phyloP scores from a whole-genome alignment of 1,140 invertebrate genomes.

The Formica exsecta region DNA sequence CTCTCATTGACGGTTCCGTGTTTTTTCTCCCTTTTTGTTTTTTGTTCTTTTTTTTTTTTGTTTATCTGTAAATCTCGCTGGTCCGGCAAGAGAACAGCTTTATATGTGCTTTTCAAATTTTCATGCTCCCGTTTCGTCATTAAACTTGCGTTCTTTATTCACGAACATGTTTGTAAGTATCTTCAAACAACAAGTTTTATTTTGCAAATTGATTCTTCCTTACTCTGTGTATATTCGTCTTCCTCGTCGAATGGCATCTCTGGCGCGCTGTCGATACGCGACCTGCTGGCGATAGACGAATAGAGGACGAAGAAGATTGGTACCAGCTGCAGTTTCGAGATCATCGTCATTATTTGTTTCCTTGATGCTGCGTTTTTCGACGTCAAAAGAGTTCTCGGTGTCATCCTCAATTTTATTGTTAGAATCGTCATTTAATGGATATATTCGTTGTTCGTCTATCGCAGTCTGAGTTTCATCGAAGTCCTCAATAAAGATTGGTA shows the following conservation, averaged over 20 bases:
- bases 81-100: conserved; percentile 17
- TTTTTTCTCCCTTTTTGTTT: neutral
- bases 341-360: conserved; percentile 69
- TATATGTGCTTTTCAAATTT: conserved; percentile 37
- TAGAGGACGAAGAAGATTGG: conserved; percentile 82
- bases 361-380: conserved; percentile 71
- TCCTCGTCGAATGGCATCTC: conserved; percentile 66
- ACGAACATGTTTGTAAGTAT: neutral
- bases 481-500: conserved; percentile 1
- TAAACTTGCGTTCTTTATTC: neutral
- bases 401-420: neutral
- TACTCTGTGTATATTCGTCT: conserved; percentile 65
- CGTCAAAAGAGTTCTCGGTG: neutral
- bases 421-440: neutral
- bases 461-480: neutral
- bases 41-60: neutral
- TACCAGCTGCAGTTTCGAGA: conserved; percentile 84
- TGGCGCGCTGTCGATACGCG: conserved; percentile 81
- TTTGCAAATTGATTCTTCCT: neutral
- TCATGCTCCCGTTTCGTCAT: neutral
- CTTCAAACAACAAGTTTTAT: neutral
- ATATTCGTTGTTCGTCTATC: neutral
- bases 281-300: conserved; percentile 85
- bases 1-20: neutral
- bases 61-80: neutral